A percentile compares a stretch with the other conserved stretches of the same genome.
These are phyloP conservation scores for Lates japonicus DNA, from an alignment of 2,797 vertebrate species.

Conservation along the genomic window DNA sequence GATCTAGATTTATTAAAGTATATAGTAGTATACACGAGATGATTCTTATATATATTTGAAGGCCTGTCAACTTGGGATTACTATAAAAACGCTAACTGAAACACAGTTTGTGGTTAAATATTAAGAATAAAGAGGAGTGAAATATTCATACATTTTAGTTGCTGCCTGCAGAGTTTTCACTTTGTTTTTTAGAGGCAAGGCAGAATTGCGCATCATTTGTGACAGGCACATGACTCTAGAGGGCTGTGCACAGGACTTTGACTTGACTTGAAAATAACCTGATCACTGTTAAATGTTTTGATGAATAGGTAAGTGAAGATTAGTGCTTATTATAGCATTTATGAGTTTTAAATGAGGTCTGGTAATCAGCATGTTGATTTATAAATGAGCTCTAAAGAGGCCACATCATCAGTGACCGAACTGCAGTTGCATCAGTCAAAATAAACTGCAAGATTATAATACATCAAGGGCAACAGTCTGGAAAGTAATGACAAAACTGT, in stretches of 20 bases:
- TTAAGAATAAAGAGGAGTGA: conserved; percentile 24
- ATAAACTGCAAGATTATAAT: neutral
- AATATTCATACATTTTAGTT: conserved; percentile 42
- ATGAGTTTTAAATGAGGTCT: neutral
- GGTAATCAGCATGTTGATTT: conserved; percentile 11
- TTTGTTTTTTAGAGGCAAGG: conserved; percentile 7
- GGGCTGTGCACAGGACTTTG: neutral
- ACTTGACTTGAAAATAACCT: neutral
- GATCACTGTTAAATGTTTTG: conserved; percentile 12
- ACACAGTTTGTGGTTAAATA: conserved; percentile 26
- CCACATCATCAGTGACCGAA: conserved; percentile 25
- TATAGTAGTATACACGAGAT: conserved; percentile 27
- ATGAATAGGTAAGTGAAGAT: neutral
- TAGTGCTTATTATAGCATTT: neutral
- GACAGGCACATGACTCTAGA: neutral
- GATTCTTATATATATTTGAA: conserved; percentile 51
- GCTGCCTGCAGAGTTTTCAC: conserved; percentile 19
- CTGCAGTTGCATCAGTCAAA: conserved; percentile 14
- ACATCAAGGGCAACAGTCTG: conserved; percentile 3
- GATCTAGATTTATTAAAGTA: conserved; percentile 20
- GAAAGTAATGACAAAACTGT: neutral
- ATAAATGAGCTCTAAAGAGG: conserved; percentile 5
- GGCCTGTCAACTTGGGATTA: conserved; percentile 26
- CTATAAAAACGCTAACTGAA: conserved; percentile 20
- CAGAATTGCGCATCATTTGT: conserved; percentile 14